A percentile compares a stretch with the other conserved stretches of the same genome.
Conservation (phyloP, 1,140 invertebrate genomes). For the Halictus rubicundus region DNA sequence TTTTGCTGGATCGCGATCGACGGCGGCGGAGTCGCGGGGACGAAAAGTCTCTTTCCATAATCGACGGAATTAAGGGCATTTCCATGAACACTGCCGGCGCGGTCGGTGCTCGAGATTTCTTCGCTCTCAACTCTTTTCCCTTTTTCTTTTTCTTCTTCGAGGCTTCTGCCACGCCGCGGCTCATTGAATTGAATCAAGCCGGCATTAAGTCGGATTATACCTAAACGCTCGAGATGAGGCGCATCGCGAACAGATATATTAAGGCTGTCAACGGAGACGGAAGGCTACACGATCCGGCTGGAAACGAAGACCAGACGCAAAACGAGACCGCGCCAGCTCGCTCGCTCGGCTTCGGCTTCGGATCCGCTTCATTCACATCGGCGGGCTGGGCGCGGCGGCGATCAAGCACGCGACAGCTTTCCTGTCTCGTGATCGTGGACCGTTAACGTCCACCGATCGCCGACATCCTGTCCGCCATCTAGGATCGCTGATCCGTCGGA, state of each 20-base stretch:
- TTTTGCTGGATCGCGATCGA: background rate
- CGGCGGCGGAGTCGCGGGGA: background rate
- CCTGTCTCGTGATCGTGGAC: conserved; percentile 50
- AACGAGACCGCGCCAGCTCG: conserved; percentile 43
- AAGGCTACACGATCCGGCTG: conserved; percentile 45
- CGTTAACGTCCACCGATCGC: conserved; percentile 50
- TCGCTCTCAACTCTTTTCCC: no score
- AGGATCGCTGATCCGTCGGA: conserved; percentile 36
- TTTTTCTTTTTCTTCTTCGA: conserved; percentile 26
- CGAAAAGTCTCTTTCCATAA: conserved; percentile 9
- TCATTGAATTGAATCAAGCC: conserved; percentile 55
- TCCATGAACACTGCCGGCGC: conserved; percentile 12
- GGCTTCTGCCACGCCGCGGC: conserved; percentile 25
- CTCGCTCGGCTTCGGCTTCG: no score
- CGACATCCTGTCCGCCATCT: conserved; percentile 26
- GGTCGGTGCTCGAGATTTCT: background rate
- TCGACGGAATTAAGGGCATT: conserved; percentile 27
- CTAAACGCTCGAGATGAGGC: conserved; percentile 42
- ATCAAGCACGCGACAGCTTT: conserved; percentile 52
- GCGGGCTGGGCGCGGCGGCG: conserved; percentile 11
- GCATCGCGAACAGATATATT: conserved; percentile 44
- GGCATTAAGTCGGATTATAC: conserved; percentile 44
- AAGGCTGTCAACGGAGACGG: conserved; percentile 28
- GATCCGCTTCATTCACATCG: conserved; percentile 49
- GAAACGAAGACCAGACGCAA: conserved; percentile 35